Evolutionary conservation across 2,113 vertebrate genomes (phyloP), one percentile per base, ranked within the genome.

Genomic region (Ceyx cyanopectus): DNA sequence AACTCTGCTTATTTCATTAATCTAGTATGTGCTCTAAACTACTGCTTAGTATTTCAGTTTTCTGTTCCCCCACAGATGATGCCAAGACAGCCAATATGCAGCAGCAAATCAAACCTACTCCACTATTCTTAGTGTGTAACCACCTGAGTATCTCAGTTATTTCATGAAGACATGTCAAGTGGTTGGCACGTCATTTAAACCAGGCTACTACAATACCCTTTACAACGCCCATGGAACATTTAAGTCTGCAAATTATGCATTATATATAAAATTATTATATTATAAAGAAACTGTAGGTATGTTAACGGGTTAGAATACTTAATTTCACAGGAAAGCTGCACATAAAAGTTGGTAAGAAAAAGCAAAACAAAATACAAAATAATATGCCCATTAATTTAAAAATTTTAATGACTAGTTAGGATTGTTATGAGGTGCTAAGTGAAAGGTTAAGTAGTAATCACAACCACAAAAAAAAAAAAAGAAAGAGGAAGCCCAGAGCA

Each of bases 1-100:
- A 90, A 84, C 89, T 79, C 56, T 78, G 50, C 61, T 93, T 94
- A 90, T 94, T 97, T 93, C 54, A 76, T 93, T 95, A 88, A 93
- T 92, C 57, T 62, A 67, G 34, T 76, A 51, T 5, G 5, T 45
- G 50, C 19, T 81, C 18, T 34, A 72, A 41, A 81, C 30, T 57
- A 30, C 20, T 20, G 89, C 72, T 77, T 14, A 67, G 58, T 78
- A 34, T 26, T n/a, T 65, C 70, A 79, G 10, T 11, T 76, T 85
- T 83, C 89, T 37, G 37, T 63, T 68, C 76, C 29, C 46, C 14
- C 7, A 63, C 53, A 67, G 43, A 70, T n/a, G 18, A 69, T 89
- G 68, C 37, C 2, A 21, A 89, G 50, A 48, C 21, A 60, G 34
- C 23, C 57, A 91, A 30, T 7, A 41, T 40, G 57, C 50, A 89